A percentile compares a stretch with the other conserved stretches of the same genome.
Evolutionary conservation across 2,113 vertebrate genomes (phyloP).

Genomic region (Pogona vitticeps): DNA sequence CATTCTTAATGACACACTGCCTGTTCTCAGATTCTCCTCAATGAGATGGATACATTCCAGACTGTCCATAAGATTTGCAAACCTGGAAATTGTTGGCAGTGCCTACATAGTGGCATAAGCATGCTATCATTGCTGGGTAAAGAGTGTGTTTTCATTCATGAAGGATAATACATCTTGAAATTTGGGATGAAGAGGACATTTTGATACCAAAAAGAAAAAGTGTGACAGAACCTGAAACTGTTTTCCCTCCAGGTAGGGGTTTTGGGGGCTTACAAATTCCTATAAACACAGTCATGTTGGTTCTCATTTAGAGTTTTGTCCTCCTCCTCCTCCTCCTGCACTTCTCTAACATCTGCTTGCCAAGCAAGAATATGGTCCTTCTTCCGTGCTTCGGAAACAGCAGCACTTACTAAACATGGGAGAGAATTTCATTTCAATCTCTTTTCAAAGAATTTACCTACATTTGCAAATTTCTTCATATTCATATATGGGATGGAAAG

Average conservation of each 20-base stretch:
- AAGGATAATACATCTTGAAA: no score
- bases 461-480: neutral
- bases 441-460: neutral
- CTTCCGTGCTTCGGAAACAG: neutral
- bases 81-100: neutral
- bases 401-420: neutral
- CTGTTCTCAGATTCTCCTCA: neutral
- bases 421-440: neutral
- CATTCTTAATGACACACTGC: neutral
- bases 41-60: neutral
- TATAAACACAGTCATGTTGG: neutral
- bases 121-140: no score
- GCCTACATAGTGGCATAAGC: neutral
- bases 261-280: no score
- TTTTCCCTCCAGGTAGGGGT: no score
- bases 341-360: neutral
- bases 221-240: no score
- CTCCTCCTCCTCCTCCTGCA: neutral
- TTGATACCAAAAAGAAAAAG: no score
- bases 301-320: neutral
- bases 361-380: neutral
- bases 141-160: no score
- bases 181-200: no score
- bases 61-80: neutral
- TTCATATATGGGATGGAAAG: neutral